Conservation (phyloP, 2,888 invertebrate species). For the Rhynchonema sp. region DNA sequence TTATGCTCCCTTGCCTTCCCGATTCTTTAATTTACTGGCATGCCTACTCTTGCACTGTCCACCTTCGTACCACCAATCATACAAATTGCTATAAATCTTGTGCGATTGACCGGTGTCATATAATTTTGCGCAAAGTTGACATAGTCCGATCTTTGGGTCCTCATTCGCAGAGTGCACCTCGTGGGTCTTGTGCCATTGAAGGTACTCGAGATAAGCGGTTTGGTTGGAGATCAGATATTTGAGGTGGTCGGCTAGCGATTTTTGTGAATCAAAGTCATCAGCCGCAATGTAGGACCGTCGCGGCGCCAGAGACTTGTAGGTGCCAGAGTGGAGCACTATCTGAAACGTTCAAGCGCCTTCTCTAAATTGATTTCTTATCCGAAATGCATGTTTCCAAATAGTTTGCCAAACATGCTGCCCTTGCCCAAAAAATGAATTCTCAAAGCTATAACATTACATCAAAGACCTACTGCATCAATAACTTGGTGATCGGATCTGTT, state of each 20-base stretch:
- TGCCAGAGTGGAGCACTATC: background rate
- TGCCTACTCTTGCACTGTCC: background rate
- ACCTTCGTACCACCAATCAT: background rate
- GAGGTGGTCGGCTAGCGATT: background rate
- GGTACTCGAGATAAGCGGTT: background rate
- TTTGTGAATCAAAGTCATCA: background rate
- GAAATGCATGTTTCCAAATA: too few species aligned
- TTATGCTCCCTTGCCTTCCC: too few species aligned
- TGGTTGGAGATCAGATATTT: background rate
- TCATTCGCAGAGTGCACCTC: background rate
- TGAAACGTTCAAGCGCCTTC: too few species aligned
- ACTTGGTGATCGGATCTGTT: too few species aligned
- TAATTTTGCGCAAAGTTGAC: background rate
- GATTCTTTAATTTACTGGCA: background rate
- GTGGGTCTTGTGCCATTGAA: background rate
- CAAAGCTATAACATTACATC: too few species aligned
- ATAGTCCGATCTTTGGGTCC: too few species aligned
- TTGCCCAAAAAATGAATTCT: too few species aligned
- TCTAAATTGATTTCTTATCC: too few species aligned
- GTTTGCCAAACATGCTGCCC: too few species aligned
- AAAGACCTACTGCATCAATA: too few species aligned
- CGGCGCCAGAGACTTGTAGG: background rate
- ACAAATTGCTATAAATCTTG: background rate
- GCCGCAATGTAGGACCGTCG: too few species aligned
- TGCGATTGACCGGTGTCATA: background rate